A percentile compares a stretch with the other conserved stretches of the same genome.
Conservation (phyloP, 2,888 invertebrate genomes). For the Lasioglossum oenotherae region DNA sequence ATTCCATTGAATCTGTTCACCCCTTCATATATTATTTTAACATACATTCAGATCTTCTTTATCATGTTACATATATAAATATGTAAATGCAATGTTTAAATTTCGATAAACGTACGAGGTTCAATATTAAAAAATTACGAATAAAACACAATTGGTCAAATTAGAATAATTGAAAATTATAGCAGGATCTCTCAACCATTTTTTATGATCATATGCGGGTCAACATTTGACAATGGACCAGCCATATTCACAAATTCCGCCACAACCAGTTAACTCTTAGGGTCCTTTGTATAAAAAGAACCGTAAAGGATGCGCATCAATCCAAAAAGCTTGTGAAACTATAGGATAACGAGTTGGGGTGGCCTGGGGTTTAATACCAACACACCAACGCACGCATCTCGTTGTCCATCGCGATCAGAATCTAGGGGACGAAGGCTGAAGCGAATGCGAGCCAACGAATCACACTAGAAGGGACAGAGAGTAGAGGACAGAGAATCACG, state of each 20-base stretch:
- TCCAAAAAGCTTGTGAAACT: neutral
- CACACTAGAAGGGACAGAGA: conserved; percentile 1
- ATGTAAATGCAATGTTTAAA: too few species aligned
- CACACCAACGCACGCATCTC: neutral
- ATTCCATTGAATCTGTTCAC: too few species aligned
- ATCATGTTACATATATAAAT: too few species aligned
- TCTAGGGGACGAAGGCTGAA: neutral
- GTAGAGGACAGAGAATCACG: conserved; percentile 8
- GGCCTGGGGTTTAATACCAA: neutral
- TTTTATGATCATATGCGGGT: neutral
- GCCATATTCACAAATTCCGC: neutral
- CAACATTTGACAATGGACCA: neutral
- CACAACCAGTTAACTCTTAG: neutral
- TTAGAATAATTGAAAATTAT: too few species aligned
- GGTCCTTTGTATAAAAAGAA: neutral
- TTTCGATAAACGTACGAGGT: too few species aligned
- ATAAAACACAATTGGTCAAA: too few species aligned
- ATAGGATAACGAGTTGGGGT: neutral
- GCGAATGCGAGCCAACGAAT: neutral
- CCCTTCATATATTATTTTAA: too few species aligned
- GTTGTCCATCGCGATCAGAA: conserved; percentile 10
- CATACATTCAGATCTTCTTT: too few species aligned
- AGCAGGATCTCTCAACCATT: neutral
- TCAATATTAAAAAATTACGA: too few species aligned
- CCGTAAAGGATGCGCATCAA: neutral